These are phyloP conservation scores for Spinibarbus caldwelli DNA, from an alignment of 2,797 vertebrate species.

Conservation along the genomic window DNA sequence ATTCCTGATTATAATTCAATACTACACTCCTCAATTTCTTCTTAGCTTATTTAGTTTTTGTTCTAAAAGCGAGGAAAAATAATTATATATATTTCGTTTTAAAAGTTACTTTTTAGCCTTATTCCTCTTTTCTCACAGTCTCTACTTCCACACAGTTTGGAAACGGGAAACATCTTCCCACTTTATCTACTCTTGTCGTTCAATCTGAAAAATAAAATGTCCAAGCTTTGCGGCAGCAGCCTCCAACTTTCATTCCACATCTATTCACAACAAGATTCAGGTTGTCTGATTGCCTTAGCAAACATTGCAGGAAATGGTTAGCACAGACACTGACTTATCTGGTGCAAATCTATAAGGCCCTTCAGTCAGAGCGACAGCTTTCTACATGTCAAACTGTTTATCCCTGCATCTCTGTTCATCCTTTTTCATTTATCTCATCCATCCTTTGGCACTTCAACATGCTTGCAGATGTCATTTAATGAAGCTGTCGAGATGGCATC, in stretches of 20 bases:
- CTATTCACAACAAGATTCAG: not conserved
- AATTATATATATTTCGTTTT: not conserved
- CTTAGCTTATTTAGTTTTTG: not conserved
- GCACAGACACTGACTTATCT: not conserved
- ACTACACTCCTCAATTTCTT: not conserved
- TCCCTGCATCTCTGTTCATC: not conserved
- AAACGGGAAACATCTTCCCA: not conserved
- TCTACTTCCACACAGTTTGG: not conserved
- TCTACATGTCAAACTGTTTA: slow-evolving; percentile 26
- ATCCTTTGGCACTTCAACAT: not conserved
- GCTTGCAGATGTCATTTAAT: not conserved
- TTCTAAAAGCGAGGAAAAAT: not conserved
- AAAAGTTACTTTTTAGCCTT: not conserved
- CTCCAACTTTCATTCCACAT: not conserved
- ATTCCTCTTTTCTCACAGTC: not conserved
- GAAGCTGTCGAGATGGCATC: slow-evolving; percentile 6
- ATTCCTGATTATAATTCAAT: not conserved
- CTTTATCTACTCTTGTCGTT: not conserved
- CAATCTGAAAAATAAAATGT: not conserved
- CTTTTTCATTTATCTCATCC: slow-evolving; percentile 10
- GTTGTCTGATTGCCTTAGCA: slow-evolving; percentile 22
- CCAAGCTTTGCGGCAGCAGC: not conserved
- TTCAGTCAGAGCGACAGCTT: slow-evolving; percentile 9
- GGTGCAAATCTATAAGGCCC: not conserved
- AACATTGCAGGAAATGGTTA: slow-evolving; percentile 3